phyloP scores from a whole-genome alignment of 2,113 vertebrate species.

The Cercopithecus mona region DNA sequence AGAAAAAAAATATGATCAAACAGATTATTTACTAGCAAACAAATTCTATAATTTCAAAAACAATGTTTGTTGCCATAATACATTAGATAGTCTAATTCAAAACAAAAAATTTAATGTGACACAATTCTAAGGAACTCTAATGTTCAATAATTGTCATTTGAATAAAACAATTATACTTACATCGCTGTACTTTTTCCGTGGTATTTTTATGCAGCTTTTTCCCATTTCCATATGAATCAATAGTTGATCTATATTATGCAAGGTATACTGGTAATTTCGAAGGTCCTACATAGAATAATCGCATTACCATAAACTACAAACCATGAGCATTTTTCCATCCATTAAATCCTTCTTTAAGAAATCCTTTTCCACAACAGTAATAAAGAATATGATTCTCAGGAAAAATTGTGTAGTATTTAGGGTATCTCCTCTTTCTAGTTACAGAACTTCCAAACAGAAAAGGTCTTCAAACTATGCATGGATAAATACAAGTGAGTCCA shows the following conservation, averaged over 20 bases:
- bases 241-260: constrained; percentile 91
- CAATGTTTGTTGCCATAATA: constrained; percentile 8
- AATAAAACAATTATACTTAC: constrained; percentile 80
- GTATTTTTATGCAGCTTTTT: constrained; percentile 95
- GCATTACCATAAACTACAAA: constrained; percentile 9
- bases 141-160: background rate
- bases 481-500: background rate
- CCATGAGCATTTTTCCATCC: constrained; percentile 4
- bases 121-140: constrained; percentile 23
- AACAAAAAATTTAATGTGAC: constrained; percentile 22
- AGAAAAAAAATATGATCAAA: constrained; percentile 4
- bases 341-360: background rate
- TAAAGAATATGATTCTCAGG: background rate
- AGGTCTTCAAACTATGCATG: background rate
- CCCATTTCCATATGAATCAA: constrained; percentile 97
- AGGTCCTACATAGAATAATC: constrained; percentile 89
- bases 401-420: background rate
- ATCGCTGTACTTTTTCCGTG: constrained; percentile 90
- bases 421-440: background rate
- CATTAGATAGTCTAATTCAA: constrained; percentile 2
- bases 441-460: background rate
- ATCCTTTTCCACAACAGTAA: background rate
- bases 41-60: constrained; percentile 47
- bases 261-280: constrained; percentile 95
- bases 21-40: background rate